Evolutionary conservation across 1,140 invertebrate species (phyloP).

Genomic region (Saccostrea echinata): DNA sequence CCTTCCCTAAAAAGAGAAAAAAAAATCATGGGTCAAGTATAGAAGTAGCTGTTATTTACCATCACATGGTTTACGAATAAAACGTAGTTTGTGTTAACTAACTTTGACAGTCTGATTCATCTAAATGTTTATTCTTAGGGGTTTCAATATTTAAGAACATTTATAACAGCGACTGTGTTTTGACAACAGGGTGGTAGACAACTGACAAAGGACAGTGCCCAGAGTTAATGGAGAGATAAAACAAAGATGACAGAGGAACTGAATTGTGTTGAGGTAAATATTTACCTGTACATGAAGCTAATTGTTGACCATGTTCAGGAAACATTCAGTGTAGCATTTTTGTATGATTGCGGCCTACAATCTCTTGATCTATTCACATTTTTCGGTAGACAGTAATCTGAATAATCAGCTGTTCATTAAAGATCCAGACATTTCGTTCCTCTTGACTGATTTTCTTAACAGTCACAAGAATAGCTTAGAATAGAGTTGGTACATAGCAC

Average conservation of each 20-base stretch:
- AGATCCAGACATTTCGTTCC: background rate
- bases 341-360: background rate
- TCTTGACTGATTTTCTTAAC: background rate
- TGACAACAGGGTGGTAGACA: background rate
- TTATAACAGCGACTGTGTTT: background rate
- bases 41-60: no score
- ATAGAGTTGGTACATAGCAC: background rate
- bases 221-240: background rate
- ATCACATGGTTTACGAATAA: background rate
- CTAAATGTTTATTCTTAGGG: background rate
- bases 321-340: background rate
- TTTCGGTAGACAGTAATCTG: background rate
- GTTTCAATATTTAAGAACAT: no score
- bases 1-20: no score
- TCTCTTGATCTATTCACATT: background rate
- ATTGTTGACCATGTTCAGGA: no score
- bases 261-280: constrained; percentile 26
- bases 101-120: background rate
- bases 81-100: background rate
- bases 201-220: background rate
- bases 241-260: background rate
- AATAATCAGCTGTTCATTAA: background rate
- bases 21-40: no score
- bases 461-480: background rate
- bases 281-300: background rate